phyloP scores from a whole-genome alignment of 2,113 vertebrate species.

The Neolamprologus variostigma region DNA sequence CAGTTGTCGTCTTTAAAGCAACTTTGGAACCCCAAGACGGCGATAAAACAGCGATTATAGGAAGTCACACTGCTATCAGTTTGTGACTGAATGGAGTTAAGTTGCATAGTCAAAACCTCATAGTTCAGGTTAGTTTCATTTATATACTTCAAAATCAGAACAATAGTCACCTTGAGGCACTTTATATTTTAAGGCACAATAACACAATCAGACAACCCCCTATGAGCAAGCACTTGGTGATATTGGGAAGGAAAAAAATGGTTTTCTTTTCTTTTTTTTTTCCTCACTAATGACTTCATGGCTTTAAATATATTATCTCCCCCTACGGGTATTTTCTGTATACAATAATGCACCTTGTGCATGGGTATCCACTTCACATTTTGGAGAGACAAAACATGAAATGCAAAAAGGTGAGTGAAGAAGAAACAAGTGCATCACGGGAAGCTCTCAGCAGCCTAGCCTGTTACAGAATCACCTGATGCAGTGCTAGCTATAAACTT shows the following conservation, averaged over 20 bases:
- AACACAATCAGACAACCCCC: not conserved
- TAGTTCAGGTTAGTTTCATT: not conserved
- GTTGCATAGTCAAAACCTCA: not conserved
- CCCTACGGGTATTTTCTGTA: not conserved
- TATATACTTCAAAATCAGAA: not conserved
- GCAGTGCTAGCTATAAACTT: not conserved
- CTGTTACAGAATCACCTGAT: not conserved
- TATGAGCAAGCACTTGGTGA: not conserved
- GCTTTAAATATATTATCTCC: not conserved
- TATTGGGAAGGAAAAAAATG: not conserved
- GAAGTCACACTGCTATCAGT: not conserved
- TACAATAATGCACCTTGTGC: not conserved
- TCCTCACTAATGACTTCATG: not conserved
- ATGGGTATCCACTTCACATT: not conserved
- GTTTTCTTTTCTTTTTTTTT: not conserved
- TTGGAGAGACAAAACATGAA: not conserved
- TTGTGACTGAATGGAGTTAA: not conserved
- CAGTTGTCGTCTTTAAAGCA: not conserved
- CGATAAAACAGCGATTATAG: not conserved
- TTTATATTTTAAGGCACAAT: not conserved
- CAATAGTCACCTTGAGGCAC: not conserved
- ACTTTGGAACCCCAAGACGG: not conserved
- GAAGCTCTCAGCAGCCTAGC: not conserved
- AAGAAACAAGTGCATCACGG: not conserved
- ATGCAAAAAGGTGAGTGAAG: not conserved